Percentiles rank a stretch among this genome's conserved stretches.
phyloP scores from a whole-genome alignment of 2,113 vertebrate species.

The Atlantisia rogersi region DNA sequence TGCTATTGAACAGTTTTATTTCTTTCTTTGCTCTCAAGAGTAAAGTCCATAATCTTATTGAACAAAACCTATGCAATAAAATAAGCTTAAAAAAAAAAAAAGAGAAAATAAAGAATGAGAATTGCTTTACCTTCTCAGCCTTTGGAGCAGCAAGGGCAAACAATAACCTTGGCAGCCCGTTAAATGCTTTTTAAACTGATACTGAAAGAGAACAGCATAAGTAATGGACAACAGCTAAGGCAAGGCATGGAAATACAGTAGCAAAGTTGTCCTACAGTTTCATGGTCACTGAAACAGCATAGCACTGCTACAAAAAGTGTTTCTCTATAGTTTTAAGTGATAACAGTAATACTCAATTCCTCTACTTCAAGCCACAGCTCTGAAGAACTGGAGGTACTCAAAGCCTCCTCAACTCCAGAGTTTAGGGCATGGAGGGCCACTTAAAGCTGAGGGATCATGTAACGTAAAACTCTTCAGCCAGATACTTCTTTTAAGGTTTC shows the following conservation, averaged over 20 bases:
- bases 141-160: not conserved
- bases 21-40: not conserved
- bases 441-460: not conserved
- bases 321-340: not conserved
- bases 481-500: not conserved
- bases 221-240: not conserved
- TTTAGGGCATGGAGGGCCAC: not conserved
- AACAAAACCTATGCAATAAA: not conserved
- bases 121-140: not conserved
- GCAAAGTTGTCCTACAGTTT: not conserved
- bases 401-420: not conserved
- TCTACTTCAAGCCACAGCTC: not conserved
- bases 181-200: not conserved
- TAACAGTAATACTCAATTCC: not conserved
- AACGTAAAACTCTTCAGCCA: not conserved
- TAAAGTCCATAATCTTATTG: not conserved
- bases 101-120: not conserved
- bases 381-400: not conserved
- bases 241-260: not conserved
- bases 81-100: not conserved
- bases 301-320: not conserved
- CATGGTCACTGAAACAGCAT: not conserved
- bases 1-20: not conserved
- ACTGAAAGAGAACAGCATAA: not conserved
- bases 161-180: not conserved